A percentile compares a stretch with the other conserved stretches of the same genome.
Evolutionary conservation across 2,113 vertebrate genomes (phyloP).

Genomic region (Rhizomys pruinosus): DNA sequence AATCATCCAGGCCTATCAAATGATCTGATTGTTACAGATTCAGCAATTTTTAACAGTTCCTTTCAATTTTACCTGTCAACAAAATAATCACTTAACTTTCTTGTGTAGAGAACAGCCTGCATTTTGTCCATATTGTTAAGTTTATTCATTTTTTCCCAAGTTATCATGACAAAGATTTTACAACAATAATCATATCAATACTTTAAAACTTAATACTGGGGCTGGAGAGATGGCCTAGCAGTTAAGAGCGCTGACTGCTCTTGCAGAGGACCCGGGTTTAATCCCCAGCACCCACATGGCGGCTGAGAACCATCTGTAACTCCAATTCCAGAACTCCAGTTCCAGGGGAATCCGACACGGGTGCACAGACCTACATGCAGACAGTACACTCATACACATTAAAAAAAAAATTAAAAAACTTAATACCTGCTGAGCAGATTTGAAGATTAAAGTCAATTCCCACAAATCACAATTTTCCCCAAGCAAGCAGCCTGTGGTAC

Average conservation of each 20-base stretch:
- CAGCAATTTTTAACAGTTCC: conserved; percentile 25
- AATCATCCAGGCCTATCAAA: not conserved
- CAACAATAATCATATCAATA: conserved; percentile 44
- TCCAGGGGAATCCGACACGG: too few species aligned
- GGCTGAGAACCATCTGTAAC: too few species aligned
- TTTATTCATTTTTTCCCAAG: not conserved
- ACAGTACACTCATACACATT: too few species aligned
- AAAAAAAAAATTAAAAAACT: too few species aligned
- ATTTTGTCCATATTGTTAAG: not conserved
- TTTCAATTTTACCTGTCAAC: conserved; percentile 25
- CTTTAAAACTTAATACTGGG: conserved; percentile 29
- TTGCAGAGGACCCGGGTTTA: too few species aligned
- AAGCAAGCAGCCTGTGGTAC: not conserved
- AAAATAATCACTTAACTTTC: conserved; percentile 59
- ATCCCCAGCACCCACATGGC: too few species aligned
- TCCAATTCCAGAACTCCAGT: too few species aligned
- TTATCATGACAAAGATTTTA: conserved; percentile 54
- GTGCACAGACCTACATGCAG: too few species aligned
- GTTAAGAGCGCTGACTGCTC: too few species aligned
- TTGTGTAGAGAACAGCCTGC: not conserved
- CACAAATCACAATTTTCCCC: conserved; percentile 4
- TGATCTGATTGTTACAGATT: not conserved
- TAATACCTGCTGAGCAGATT: not conserved
- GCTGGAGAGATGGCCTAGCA: too few species aligned
- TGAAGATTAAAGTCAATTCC: not conserved